Percentiles rank a stretch among this genome's conserved stretches.
phyloP scores from a whole-genome alignment of 2,797 vertebrate genomes.

The Pristis pectinata region DNA sequence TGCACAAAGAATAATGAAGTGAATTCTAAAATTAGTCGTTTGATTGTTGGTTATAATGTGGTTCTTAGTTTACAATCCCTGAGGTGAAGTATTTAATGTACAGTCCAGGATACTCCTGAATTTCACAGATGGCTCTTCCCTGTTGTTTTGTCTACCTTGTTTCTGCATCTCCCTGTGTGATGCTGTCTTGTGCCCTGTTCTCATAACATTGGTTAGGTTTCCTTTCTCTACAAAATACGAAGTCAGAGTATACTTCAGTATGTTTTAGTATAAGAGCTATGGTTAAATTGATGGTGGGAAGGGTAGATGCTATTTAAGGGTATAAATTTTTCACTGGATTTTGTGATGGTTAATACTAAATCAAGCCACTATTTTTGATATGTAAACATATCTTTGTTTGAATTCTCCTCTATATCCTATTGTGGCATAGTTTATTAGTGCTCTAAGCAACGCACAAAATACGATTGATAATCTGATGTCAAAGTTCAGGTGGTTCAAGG shows the following conservation, averaged over 20 bases:
- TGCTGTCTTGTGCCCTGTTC: not conserved
- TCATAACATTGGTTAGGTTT: not conserved
- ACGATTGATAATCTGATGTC: not conserved
- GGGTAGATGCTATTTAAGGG: not conserved
- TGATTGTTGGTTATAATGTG: not conserved
- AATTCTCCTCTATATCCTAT: not conserved
- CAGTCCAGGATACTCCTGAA: not conserved
- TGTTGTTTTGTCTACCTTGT: not conserved
- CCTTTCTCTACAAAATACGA: not conserved
- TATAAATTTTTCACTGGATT: not conserved
- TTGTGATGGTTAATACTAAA: not conserved
- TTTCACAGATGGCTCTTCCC: not conserved
- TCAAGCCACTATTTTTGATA: too few relatives aligned
- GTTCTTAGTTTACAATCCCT: not conserved
- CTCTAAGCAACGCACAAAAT: not conserved
- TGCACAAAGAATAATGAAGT: not conserved
- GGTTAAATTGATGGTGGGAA: not conserved
- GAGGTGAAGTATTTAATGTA: not conserved
- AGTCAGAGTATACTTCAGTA: too few relatives aligned
- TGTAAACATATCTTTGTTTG: not conserved
- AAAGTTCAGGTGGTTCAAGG: not conserved
- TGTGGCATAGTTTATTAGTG: not conserved
- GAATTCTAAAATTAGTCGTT: not conserved
- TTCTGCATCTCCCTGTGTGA: not conserved
- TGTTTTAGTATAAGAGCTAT: not conserved